A percentile compares a stretch with the other conserved stretches of the same genome.
phyloP scores from a whole-genome alignment of 2,113 vertebrate species.

The Paradisaea rubra region DNA sequence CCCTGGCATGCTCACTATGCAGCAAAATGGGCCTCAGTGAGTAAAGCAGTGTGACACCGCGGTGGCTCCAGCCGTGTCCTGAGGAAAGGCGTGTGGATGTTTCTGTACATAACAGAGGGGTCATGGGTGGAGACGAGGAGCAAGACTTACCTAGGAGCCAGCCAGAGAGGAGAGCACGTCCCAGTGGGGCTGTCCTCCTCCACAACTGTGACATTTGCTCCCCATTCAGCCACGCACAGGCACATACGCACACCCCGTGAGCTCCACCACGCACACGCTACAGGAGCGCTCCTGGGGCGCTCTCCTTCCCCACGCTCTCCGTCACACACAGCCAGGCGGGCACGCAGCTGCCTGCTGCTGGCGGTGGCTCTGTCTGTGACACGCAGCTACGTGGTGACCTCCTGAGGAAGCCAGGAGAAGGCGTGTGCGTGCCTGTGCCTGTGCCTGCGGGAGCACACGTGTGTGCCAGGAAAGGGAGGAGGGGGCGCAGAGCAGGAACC shows the following conservation, averaged over 20 bases:
- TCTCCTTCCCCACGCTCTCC: not conserved
- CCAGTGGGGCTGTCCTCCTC: not conserved
- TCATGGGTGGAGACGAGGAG: not conserved
- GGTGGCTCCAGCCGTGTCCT: rapidly evolving
- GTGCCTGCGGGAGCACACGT: rapidly evolving
- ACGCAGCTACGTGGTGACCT: not conserved
- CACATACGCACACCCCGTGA: not conserved
- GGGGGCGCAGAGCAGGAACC: not conserved
- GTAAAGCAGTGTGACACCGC: rapidly evolving
- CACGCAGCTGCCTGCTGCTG: not conserved
- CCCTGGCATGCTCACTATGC: rapidly evolving
- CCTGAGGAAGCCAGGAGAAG: not conserved
- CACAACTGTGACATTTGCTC: not conserved
- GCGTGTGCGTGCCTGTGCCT: rapidly evolving
- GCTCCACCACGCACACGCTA: rapidly evolving
- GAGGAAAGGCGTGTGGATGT: not conserved
- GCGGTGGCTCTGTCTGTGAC: not conserved
- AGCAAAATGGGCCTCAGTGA: rapidly evolving
- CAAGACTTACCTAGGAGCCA: not conserved
- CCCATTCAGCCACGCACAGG: not conserved
- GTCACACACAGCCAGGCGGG: not conserved
- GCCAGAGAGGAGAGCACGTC: not conserved
- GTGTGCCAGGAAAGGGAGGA: not conserved
- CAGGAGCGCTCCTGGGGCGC: rapidly evolving
- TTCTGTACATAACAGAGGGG: not conserved